Base-by-base conservation (phyloP, 2,113 vertebrate genomes). In the Aix galericulata region DNA sequence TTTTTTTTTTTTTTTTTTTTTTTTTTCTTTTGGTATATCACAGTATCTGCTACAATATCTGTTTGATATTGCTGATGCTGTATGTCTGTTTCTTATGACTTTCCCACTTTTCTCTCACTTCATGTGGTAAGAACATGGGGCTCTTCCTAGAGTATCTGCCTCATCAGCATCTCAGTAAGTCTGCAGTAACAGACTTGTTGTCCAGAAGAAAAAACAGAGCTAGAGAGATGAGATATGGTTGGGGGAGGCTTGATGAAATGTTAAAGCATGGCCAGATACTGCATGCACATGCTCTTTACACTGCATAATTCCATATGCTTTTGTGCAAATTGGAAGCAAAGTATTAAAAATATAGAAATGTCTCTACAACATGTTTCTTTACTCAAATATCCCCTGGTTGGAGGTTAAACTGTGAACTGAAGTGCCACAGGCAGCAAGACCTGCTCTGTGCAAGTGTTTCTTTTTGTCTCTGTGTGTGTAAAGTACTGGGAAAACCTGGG, bases 231-330 rank as follows among this genome's bases (percentile, higher is more conserved):
- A 73, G 29, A 17, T 91, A 46, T 13, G 31, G 36, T 13, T 34
- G 40, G 11, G 6, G 13, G 7, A 82, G 46, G 3, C 32, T 87
- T 73, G 40, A 73, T 60, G 34, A 86, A 66, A 66, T 53, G 12
- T 42, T 44, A 69, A 58, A 85, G 16, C 59, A 27, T 17, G 11
- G 38, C 13, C 55, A 89, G 36, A 38, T 66, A 27, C 6, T 60
- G 9, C 38, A 32, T 0, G 4, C 29, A 22, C 0, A 0, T 1
- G 0, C 80, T 90, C 29, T 27, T 79, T 56, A 46, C 4, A 5
- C 26, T 72, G 21, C 27, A 5, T 42, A 32, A 27, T n/a, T 82
- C 13, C 18, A 17, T 52, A 42, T 42, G 11, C 16, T 59, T 16
- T 44, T 58, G 8, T 64, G 60, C 36, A 59, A 63, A 73, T 17